phyloP scores from a whole-genome alignment of 2,113 vertebrate genomes.

The Talpa occidentalis region DNA sequence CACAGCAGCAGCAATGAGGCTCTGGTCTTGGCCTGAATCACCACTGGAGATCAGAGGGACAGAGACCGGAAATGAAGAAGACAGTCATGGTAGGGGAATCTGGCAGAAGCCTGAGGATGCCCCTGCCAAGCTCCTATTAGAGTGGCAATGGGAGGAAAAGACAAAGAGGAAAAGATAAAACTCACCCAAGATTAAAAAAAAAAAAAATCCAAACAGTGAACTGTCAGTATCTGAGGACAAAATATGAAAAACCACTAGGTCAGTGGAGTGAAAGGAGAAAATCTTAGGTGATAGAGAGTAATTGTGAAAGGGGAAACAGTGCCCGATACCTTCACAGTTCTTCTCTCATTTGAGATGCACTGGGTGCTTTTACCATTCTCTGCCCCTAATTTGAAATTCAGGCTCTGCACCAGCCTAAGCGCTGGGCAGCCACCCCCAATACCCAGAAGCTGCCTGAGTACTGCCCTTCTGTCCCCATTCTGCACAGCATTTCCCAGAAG shows the following conservation, averaged over 20 bases:
- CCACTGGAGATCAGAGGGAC: neutral
- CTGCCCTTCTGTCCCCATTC: neutral
- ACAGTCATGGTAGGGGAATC: neutral
- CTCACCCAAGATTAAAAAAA: neutral
- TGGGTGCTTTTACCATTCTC: too few species aligned
- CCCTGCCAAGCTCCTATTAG: neutral
- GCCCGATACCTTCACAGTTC: neutral
- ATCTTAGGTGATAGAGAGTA: neutral
- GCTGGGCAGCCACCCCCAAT: neutral
- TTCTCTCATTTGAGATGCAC: neutral
- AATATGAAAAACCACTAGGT: too few species aligned
- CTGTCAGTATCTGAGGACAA: neutral
- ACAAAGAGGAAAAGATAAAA: neutral
- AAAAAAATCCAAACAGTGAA: neutral
- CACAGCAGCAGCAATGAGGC: neutral
- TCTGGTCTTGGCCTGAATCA: neutral
- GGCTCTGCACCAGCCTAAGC: fast-evolving
- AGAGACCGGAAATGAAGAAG: neutral
- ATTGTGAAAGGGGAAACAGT: neutral
- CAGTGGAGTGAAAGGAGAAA: neutral
- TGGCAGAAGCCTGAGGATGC: fast-evolving
- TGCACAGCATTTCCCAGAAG: neutral
- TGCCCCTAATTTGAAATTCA: neutral
- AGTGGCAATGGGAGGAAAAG: neutral
- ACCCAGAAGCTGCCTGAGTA: neutral